phyloP scores from a whole-genome alignment of 2,888 invertebrate genomes.

The Lochmaea capreae region DNA sequence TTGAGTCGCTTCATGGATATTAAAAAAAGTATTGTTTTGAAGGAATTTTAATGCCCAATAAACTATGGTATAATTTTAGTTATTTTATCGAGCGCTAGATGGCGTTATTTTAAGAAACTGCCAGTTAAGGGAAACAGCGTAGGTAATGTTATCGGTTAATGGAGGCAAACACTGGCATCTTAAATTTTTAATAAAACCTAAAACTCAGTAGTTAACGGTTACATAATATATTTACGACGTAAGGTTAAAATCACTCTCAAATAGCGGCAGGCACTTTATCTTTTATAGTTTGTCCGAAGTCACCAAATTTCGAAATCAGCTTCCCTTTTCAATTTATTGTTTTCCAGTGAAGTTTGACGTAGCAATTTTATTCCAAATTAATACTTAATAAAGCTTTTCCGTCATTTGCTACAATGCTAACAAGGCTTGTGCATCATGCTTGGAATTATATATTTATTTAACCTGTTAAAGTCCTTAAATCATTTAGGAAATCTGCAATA shows the following conservation, averaged over 20 bases:
- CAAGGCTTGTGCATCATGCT: constrained; percentile 4
- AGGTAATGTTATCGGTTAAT: too few species aligned
- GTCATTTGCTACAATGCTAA: not conserved
- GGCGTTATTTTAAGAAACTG: too few species aligned
- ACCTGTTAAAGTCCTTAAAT: not conserved
- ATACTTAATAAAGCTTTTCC: not conserved
- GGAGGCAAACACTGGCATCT: constrained; percentile 44
- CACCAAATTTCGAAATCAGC: constrained; percentile 7
- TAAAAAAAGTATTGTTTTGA: too few species aligned
- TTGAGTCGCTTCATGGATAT: too few species aligned
- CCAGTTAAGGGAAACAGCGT: too few species aligned
- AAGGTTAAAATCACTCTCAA: constrained; percentile 39
- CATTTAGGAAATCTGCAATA: too few species aligned
- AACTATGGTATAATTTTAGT: too few species aligned
- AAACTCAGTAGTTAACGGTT: constrained; percentile 43
- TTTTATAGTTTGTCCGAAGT: constrained; percentile 41
- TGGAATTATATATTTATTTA: not conserved
- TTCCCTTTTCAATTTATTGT: constrained; percentile 20
- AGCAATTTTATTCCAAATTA: not conserved
- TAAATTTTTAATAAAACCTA: constrained; percentile 54
- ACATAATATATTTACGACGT: constrained; percentile 40
- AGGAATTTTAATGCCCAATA: too few species aligned
- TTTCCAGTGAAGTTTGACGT: constrained; percentile 19
- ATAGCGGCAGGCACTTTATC: constrained; percentile 43
- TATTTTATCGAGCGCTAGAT: too few species aligned